Evolutionary conservation across 2,113 vertebrate genomes (phyloP).

Genomic region (Ifrita kowaldi): DNA sequence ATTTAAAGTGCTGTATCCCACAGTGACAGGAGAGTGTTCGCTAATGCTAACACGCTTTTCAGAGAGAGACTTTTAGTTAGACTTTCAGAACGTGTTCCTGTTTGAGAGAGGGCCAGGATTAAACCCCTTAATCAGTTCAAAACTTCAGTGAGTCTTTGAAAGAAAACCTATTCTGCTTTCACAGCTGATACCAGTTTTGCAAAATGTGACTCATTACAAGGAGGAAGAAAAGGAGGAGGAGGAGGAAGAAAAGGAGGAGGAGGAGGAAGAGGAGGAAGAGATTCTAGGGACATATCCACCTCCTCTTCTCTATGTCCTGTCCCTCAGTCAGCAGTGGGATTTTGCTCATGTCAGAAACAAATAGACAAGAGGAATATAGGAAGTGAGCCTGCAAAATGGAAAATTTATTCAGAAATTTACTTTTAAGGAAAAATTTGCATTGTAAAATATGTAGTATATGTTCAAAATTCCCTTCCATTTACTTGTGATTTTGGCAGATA

Average conservation of each 20-base stretch:
- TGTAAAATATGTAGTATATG: background rate
- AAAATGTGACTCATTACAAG: background rate
- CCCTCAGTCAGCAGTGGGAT: background rate
- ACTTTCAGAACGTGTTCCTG: background rate
- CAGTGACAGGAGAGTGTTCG: background rate
- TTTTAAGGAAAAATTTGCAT: background rate
- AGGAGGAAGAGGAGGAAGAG: background rate
- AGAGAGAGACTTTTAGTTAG: background rate
- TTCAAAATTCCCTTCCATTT: background rate
- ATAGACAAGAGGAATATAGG: background rate
- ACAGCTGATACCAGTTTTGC: background rate
- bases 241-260: background rate
- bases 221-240: background rate
- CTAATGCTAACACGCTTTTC: background rate
- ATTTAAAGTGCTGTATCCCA: slow-evolving; percentile 34
- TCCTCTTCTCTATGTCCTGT: background rate
- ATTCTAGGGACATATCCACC: background rate
- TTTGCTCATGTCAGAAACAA: background rate
- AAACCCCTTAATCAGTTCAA: background rate
- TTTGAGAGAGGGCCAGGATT: background rate
- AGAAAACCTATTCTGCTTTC: background rate
- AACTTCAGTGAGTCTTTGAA: background rate
- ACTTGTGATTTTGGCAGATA: background rate
- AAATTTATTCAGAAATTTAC: background rate
- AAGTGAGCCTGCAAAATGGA: background rate